Evolutionary conservation across 1,140 invertebrate genomes (phyloP).

Genomic region (Wiebesia pumilae): DNA sequence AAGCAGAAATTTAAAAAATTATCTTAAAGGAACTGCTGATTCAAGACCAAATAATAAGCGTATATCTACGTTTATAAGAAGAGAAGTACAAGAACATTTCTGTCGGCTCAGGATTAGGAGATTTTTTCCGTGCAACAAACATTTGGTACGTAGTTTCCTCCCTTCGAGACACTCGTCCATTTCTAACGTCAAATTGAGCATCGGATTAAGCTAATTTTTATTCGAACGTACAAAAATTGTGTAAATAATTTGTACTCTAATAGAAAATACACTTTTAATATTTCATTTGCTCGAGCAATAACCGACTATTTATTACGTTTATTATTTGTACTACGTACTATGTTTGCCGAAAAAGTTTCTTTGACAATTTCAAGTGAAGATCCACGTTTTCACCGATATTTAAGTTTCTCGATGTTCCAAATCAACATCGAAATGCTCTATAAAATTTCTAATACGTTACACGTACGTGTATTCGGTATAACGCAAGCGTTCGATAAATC

Average conservation of each 20-base stretch:
- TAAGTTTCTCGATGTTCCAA: not conserved
- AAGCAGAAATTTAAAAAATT: not conserved
- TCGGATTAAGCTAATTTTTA: not conserved
- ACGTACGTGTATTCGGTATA: not conserved
- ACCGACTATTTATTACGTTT: no score
- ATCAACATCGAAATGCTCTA: not conserved
- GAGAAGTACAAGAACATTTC: no score
- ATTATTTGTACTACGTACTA: no score
- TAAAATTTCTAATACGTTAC: not conserved
- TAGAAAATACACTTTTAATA: no score
- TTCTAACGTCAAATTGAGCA: not conserved
- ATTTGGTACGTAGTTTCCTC: no score
- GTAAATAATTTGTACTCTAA: not conserved
- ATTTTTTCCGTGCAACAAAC: no score
- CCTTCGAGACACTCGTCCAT: no score
- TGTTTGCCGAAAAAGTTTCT: not conserved
- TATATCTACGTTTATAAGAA: not conserved
- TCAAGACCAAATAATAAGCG: not conserved
- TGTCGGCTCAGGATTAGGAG: no score
- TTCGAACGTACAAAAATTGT: not conserved
- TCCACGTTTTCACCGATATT: not conserved
- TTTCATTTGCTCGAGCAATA: no score
- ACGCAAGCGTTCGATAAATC: not conserved
- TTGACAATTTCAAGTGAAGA: not conserved
- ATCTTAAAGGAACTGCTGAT: not conserved